phyloP scores from a whole-genome alignment of 2,888 invertebrate genomes.

The Ophion slaviceki region DNA sequence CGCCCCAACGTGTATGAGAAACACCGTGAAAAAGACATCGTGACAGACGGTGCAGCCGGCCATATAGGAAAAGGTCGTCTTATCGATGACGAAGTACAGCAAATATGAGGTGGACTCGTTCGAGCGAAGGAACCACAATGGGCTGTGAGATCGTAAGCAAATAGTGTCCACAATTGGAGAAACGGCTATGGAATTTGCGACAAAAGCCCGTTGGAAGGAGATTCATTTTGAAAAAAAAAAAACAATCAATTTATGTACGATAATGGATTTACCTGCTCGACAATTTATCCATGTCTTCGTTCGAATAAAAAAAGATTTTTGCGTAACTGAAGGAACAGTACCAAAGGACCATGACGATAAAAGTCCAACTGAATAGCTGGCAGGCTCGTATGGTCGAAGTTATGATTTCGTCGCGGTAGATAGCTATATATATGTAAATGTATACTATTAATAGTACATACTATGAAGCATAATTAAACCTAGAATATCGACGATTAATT shows the following conservation, averaged over 20 bases:
- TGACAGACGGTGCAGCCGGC: slow-evolving; percentile 60
- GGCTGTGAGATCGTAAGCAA: slow-evolving; percentile 36
- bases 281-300: slow-evolving; percentile 50
- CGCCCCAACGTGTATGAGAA: slow-evolving; percentile 59
- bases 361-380: slow-evolving; percentile 51
- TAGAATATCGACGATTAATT: no score
- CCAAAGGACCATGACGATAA: slow-evolving; percentile 62
- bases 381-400: slow-evolving; percentile 50
- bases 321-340: slow-evolving; percentile 60
- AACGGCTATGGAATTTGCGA: background rate
- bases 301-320: slow-evolving; percentile 47
- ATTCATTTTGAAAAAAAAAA: no score
- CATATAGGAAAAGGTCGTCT: slow-evolving; percentile 47
- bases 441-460: background rate
- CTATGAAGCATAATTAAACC: no score
- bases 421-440: slow-evolving; percentile 6
- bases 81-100: slow-evolving; percentile 56
- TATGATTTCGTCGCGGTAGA: slow-evolving; percentile 58
- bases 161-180: background rate
- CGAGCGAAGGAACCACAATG: slow-evolving; percentile 35
- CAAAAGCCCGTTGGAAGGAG: no score
- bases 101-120: slow-evolving; percentile 49
- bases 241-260: no score
- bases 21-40: slow-evolving; percentile 62
- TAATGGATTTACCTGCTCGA: slow-evolving; percentile 47